Conservation (phyloP, 2,888 invertebrate genomes). For the Nomada goodeniana region DNA sequence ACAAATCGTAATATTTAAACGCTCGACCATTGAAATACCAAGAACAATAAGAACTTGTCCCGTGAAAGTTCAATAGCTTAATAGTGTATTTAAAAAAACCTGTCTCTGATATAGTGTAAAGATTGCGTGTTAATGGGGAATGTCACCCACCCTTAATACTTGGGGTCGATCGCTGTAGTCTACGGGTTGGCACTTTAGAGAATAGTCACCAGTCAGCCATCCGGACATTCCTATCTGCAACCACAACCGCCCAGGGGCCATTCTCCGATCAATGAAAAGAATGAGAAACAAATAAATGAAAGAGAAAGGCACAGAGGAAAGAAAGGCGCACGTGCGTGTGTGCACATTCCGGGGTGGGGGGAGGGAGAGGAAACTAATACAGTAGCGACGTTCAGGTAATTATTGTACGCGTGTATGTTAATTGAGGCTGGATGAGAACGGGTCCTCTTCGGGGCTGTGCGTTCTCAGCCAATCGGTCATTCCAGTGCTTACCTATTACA, state of each 20-base stretch:
- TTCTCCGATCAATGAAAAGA: slow-evolving; percentile 74
- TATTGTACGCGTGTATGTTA: background rate
- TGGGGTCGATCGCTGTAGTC: slow-evolving; percentile 96
- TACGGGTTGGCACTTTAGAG: slow-evolving; percentile 97
- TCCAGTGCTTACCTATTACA: slow-evolving; percentile 3
- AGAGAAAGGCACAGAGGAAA: slow-evolving; percentile 7
- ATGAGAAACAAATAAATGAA: slow-evolving; percentile 45
- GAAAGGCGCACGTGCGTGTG: background rate
- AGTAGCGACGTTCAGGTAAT: background rate
- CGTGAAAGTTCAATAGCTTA: background rate
- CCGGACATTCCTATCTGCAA: slow-evolving; percentile 95
- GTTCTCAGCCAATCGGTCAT: too few species aligned
- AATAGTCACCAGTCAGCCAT: slow-evolving; percentile 98
- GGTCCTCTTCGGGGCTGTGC: background rate
- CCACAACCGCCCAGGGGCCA: slow-evolving; percentile 83
- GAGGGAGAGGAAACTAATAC: background rate
- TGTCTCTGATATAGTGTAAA: slow-evolving; percentile 32
- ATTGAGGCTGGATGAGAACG: background rate
- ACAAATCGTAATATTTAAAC: too few species aligned
- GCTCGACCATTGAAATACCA: too few species aligned
- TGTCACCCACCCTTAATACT: slow-evolving; percentile 94
- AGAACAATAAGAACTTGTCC: background rate
- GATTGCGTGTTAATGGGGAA: slow-evolving; percentile 59
- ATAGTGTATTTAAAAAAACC: slow-evolving; percentile 5
- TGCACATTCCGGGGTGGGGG: background rate